Evolutionary conservation across 2,797 vertebrate species (phyloP), one percentile per base, ranked within the genome.

Genomic region (Chanos chanos): DNA sequence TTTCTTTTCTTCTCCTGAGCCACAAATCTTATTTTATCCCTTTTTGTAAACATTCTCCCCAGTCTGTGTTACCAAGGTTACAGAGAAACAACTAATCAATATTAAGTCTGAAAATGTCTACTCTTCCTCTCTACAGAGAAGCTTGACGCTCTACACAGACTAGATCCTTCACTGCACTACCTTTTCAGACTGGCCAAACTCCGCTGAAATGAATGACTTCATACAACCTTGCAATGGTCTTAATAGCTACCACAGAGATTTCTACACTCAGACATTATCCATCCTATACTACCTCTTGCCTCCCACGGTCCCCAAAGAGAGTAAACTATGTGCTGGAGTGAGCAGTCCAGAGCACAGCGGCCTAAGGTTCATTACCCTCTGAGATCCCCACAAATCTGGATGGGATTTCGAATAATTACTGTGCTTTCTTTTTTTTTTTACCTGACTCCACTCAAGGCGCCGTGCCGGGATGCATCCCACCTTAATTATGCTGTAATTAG

Each of bases 61-160:
- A 51, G 9, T 56, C 49, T 56, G 37, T 64, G 83, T 84, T 83
- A 66, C 79, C 78, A 83, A 72, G 83, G 83, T 85, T 80, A 86
- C 81, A 69, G 62, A 70, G 69, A 62, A 77, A 65, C 75, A 55
- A 75, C 72, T 47, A 77, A 79, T 83, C 75, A 76, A 68, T 72
- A 70, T 52, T 66, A 58, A 64, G 33, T n/a, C 22, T 43, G 25
- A 73, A 66, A 63, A 78, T 70, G 53, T 74, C 21, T 62, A 41
- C 7, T 12, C 57, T 54, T 68, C 55, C 34, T 55, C 31, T 39
- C 68, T 40, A 71, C 71, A 53, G 58, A 76, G 56, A 63, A 59
- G 48, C 58, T 61, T 47, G 18, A 13, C 33, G 13, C 13, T 62
- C 31, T 53, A 31, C 58, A 53, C 25, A 37, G 30, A 34, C 30